Evolutionary conservation across 2,888 invertebrate genomes (phyloP).

Genomic region (Sceliomorpha sp.): DNA sequence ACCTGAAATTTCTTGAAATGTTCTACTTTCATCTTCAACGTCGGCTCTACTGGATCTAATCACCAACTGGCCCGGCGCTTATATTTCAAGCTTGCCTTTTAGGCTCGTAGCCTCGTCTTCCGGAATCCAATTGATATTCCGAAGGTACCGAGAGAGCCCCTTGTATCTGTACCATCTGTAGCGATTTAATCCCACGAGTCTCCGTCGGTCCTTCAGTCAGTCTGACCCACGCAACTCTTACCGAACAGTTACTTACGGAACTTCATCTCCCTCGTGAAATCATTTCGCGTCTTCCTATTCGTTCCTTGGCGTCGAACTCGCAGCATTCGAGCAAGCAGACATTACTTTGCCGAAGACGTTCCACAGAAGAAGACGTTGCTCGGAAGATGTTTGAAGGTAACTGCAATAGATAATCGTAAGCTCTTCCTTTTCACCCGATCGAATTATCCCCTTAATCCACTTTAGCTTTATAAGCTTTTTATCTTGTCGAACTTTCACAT

Average conservation of each 20-base stretch:
- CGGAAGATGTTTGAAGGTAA: slow-evolving; percentile 24
- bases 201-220: slow-evolving; percentile 45
- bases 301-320: slow-evolving; percentile 29
- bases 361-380: slow-evolving; percentile 35
- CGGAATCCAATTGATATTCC: slow-evolving; percentile 74
- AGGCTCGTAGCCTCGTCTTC: slow-evolving; percentile 57
- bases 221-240: slow-evolving; percentile 51
- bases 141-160: slow-evolving; percentile 64
- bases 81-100: slow-evolving; percentile 51
- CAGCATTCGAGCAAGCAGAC: slow-evolving; percentile 47
- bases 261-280: slow-evolving; percentile 71
- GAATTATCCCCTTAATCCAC: slow-evolving; percentile 14
- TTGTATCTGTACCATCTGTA: slow-evolving; percentile 70
- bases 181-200: slow-evolving; percentile 59
- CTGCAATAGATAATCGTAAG: slow-evolving; percentile 21
- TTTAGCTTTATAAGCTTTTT: slow-evolving; percentile 3
- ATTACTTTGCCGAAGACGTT: slow-evolving; percentile 53
- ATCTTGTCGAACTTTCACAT: background rate
- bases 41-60: slow-evolving; percentile 39
- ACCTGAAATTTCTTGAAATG: slow-evolving; percentile 38
- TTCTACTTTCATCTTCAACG: slow-evolving; percentile 27
- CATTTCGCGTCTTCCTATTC: slow-evolving; percentile 59
- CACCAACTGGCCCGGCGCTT: slow-evolving; percentile 43
- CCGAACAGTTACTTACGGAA: slow-evolving; percentile 61
- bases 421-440: slow-evolving; percentile 25